These are phyloP conservation scores for Eremophila alpestris DNA, from an alignment of 2,797 vertebrate genomes.

Conservation along the genomic window DNA sequence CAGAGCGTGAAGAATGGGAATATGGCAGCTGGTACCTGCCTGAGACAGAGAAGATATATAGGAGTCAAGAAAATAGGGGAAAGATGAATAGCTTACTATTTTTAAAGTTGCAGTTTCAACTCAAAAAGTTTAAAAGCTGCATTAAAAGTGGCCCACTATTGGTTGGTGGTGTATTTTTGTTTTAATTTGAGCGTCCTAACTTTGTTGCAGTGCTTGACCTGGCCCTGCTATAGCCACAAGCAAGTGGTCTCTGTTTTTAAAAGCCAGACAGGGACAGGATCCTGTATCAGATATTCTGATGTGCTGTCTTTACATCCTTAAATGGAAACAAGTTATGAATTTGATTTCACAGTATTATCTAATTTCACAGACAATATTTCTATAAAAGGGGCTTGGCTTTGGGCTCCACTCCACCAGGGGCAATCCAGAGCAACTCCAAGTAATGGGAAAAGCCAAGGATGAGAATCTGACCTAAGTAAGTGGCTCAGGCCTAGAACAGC, in stretches of 20 bases:
- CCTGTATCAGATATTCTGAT: not conserved
- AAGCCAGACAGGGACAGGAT: not conserved
- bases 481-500: not conserved
- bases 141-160: not conserved
- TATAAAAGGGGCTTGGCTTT: not conserved
- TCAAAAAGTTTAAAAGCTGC: slow-evolving; percentile 10
- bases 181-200: not conserved
- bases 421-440: not conserved
- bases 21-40: slow-evolving; percentile 45
- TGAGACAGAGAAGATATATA: not conserved
- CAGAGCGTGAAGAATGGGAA: slow-evolving; percentile 35
- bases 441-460: not conserved
- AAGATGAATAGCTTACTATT: slow-evolving; percentile 38
- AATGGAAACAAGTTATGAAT: not conserved
- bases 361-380: not conserved
- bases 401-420: not conserved
- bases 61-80: not conserved
- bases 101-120: slow-evolving; percentile 50
- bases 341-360: not conserved
- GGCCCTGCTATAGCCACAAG: not conserved
- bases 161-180: not conserved
- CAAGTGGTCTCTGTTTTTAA: not conserved
- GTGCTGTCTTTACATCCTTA: not conserved
- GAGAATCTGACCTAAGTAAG: not conserved
- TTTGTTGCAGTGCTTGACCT: not conserved